A percentile compares a stretch with the other conserved stretches of the same genome.
Evolutionary conservation across 2,888 invertebrate genomes (phyloP).

Genomic region (Charanyca ferruginea): DNA sequence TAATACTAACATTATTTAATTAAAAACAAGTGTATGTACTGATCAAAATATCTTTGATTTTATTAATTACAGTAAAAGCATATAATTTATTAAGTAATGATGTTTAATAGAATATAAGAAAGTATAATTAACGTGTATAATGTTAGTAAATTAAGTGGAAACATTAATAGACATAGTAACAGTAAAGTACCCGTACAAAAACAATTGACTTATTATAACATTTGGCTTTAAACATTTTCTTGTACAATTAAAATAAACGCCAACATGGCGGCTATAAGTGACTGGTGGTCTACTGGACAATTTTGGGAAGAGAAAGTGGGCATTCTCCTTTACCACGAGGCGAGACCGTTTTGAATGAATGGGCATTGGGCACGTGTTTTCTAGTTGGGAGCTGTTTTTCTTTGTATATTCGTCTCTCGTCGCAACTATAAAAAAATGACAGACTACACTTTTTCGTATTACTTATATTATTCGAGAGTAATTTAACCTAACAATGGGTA

Average conservation of each 20-base stretch:
- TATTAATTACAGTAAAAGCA: constrained; percentile 33
- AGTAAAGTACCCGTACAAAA: constrained; percentile 61
- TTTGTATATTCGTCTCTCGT: background rate
- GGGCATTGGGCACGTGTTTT: background rate
- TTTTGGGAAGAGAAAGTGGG: background rate
- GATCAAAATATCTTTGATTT: background rate
- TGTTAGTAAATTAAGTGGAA: constrained; percentile 52
- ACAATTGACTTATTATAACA: constrained; percentile 58
- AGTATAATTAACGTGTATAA: constrained; percentile 37
- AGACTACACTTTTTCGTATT: too few relatives aligned
- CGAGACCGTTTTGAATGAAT: background rate
- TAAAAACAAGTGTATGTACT: background rate
- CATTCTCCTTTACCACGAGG: background rate
- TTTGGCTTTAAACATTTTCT: constrained; percentile 56
- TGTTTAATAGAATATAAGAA: constrained; percentile 38
- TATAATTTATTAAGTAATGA: constrained; percentile 12
- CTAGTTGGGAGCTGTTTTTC: background rate
- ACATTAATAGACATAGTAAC: constrained; percentile 33
- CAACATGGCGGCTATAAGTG: constrained; percentile 14
- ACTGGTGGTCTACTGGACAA: constrained; percentile 9
- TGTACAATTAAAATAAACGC: constrained; percentile 39
- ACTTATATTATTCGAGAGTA: too few relatives aligned
- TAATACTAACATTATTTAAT: background rate
- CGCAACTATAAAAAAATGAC: too few relatives aligned
- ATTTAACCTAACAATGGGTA: background rate